Conservation (phyloP, 2,113 vertebrate species). For the Corvus cornix region DNA sequence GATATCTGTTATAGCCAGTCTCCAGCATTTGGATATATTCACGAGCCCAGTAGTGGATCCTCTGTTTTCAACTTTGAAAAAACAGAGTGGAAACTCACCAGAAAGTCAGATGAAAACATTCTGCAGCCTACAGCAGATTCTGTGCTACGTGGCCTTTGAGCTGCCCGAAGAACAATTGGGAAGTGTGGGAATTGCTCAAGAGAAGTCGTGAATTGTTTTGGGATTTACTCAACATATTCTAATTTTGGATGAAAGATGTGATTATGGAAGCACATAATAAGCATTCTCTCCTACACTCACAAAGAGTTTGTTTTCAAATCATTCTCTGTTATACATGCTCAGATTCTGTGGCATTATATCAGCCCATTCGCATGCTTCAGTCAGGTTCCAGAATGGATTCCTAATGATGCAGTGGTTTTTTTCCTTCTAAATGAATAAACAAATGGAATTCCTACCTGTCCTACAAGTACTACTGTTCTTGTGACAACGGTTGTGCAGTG, state of each 20-base stretch:
- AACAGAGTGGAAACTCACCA: not conserved
- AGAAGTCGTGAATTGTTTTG: not conserved
- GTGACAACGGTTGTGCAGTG: not conserved
- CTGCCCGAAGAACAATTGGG: not conserved
- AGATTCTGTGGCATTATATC: not conserved
- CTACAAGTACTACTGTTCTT: not conserved
- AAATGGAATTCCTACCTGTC: not conserved
- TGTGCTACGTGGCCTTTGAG: not conserved
- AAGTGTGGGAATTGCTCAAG: not conserved
- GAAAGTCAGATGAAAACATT: not conserved
- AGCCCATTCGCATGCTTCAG: not conserved
- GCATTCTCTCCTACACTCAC: slow-evolving; percentile 31
- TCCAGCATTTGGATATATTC: not conserved
- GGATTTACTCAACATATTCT: not conserved
- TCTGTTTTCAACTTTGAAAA: not conserved
- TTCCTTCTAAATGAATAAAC: not conserved
- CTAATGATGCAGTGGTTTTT: not conserved
- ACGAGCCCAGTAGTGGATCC: not conserved
- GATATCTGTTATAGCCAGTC: not conserved
- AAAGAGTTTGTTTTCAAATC: not conserved
- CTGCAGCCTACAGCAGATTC: not conserved
- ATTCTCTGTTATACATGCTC: not conserved
- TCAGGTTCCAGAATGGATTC: not conserved
- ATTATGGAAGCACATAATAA: slow-evolving; percentile 47
- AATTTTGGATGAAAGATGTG: slow-evolving; percentile 26